Percentiles rank a stretch among this genome's conserved stretches.
Conservation (phyloP, 1,140 invertebrate genomes). For the Trichoplusia ni region DNA sequence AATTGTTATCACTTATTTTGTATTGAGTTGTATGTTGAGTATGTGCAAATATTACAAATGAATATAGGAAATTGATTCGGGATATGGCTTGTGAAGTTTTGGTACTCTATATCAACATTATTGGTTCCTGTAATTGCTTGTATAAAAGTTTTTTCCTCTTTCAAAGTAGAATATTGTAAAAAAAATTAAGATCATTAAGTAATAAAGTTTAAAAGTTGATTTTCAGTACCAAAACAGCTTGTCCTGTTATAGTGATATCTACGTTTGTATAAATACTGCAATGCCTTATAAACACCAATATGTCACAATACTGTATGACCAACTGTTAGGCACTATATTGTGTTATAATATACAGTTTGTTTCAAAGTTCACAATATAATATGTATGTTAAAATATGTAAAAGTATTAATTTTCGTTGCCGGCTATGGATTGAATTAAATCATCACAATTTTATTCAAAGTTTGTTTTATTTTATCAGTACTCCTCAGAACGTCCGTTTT, state of each 20-base stretch:
- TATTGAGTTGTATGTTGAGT: conserved; percentile 1
- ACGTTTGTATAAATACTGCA: neutral
- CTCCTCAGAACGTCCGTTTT: neutral
- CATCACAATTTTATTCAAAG: conserved; percentile 72
- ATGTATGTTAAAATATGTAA: conserved; percentile 35
- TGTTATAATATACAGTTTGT: conserved; percentile 22
- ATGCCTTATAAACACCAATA: neutral
- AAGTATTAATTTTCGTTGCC: conserved; percentile 53
- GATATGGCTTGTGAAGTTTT: no score
- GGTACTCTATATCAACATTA: no score
- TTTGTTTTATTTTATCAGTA: conserved; percentile 36
- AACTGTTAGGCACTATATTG: neutral
- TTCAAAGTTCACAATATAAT: conserved; percentile 11
- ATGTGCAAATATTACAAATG: conserved; percentile 4
- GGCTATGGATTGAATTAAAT: conserved; percentile 73
- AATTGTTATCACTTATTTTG: conserved; percentile 13
- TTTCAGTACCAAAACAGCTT: no score
- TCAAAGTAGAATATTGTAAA: no score
- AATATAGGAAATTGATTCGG: neutral
- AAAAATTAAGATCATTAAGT: no score
- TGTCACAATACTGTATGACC: neutral
- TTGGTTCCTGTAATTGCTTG: no score
- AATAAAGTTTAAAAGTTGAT: no score
- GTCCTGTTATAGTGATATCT: neutral
- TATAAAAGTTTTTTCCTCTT: no score